These are phyloP conservation scores for Globodera ellingtonae DNA, from an alignment of 1,140 invertebrate species.

Conservation along the genomic window DNA sequence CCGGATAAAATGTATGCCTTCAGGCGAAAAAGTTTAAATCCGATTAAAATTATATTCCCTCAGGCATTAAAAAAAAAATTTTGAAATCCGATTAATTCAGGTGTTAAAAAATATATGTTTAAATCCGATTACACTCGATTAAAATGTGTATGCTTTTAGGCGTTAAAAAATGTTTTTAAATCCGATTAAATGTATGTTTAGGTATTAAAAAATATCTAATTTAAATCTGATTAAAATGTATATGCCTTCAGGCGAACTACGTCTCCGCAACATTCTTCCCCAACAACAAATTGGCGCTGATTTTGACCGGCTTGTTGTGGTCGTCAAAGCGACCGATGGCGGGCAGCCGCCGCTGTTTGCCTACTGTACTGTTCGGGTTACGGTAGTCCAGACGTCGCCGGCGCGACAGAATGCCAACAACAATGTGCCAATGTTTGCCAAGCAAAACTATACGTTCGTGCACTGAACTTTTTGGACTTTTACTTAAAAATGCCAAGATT, in stretches of 20 bases:
- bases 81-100: too few relatives aligned
- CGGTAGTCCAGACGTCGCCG: not conserved
- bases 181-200: too few relatives aligned
- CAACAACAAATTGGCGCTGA: not conserved
- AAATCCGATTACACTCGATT: too few relatives aligned
- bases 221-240: too few relatives aligned
- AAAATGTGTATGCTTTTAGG: too few relatives aligned
- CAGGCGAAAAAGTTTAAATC: slow-evolving; percentile 12
- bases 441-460: not conserved
- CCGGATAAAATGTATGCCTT: not conserved
- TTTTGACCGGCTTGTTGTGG: slow-evolving; percentile 7
- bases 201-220: too few relatives aligned
- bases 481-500: slow-evolving; percentile 3
- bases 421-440: not conserved
- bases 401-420: not conserved
- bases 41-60: too few relatives aligned
- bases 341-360: slow-evolving; percentile 36
- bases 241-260: slow-evolving; percentile 24
- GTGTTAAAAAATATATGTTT: too few relatives aligned
- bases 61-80: too few relatives aligned
- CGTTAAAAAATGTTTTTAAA: too few relatives aligned
- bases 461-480: not conserved
- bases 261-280: slow-evolving; percentile 15
- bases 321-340: slow-evolving; percentile 33
- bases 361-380: not conserved